phyloP scores from a whole-genome alignment of 1,140 invertebrate species.

The Drosophila mauritiana region DNA sequence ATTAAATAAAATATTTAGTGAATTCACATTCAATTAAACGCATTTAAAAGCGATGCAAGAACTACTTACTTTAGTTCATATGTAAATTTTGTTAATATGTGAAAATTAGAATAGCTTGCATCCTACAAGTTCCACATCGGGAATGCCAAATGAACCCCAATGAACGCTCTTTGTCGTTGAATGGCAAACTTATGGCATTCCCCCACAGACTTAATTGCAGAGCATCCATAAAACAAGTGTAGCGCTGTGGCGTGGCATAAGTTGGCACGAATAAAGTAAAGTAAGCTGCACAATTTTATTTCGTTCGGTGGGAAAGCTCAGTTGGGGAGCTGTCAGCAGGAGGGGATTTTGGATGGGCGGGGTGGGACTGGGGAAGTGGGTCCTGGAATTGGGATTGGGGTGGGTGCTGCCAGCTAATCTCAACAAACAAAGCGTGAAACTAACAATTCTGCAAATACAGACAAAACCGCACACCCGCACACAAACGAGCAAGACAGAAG shows the following conservation, averaged over 20 bases:
- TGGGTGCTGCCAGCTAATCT: constrained; percentile 73
- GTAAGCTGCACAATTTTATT: constrained; percentile 75
- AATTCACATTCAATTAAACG: too few relatives aligned
- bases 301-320: constrained; percentile 53
- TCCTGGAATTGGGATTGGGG: neutral
- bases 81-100: neutral
- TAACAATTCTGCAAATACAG: constrained; percentile 82
- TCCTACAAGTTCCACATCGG: neutral
- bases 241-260: constrained; percentile 57
- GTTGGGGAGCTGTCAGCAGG: constrained; percentile 25
- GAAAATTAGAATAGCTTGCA: neutral
- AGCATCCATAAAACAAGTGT: constrained; percentile 49
- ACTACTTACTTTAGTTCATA: neutral
- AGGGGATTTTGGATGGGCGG: neutral
- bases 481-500: constrained; percentile 20
- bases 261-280: constrained; percentile 69
- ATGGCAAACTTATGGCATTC: constrained; percentile 2
- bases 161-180: neutral
- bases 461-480: constrained; percentile 64
- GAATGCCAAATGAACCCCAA: neutral
- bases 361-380: neutral
- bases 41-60: too few relatives aligned
- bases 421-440: constrained; percentile 83
- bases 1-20: too few relatives aligned
- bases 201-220: neutral